A percentile compares a stretch with the other conserved stretches of the same genome.
These are phyloP conservation scores for Melanostoma scalare DNA, from an alignment of 2,888 invertebrate genomes.

Conservation along the genomic window DNA sequence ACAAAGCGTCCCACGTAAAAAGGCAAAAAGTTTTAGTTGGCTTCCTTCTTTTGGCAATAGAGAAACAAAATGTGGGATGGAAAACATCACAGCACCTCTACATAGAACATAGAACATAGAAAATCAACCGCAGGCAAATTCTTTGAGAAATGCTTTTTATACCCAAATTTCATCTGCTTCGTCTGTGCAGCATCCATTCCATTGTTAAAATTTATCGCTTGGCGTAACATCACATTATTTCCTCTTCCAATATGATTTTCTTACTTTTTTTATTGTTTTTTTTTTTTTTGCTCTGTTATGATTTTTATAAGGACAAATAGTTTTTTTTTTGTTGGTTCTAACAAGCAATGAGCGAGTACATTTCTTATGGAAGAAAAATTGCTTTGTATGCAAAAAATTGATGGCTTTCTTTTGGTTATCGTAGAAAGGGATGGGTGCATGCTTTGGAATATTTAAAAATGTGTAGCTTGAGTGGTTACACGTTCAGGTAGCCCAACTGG, in stretches of 20 bases:
- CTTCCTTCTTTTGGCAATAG: conserved; percentile 51
- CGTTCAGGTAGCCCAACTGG: background rate
- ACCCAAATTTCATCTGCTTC: conserved; percentile 45
- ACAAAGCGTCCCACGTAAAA: conserved; percentile 22
- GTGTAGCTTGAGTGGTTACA: background rate
- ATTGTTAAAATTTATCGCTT: conserved; percentile 72
- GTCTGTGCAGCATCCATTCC: conserved; percentile 60
- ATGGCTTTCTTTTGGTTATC: background rate
- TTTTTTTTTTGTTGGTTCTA: conserved; percentile 37
- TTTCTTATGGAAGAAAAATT: conserved; percentile 18
- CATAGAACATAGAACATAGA: too few species aligned
- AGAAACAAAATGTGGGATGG: conserved; percentile 22
- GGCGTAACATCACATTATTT: conserved; percentile 70
- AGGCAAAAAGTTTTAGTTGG: conserved; percentile 56
- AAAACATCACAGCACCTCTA: background rate
- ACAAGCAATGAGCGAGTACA: conserved; percentile 39
- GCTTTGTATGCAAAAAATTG: background rate
- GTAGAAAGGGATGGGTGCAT: background rate
- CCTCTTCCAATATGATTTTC: conserved; percentile 63
- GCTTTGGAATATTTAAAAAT: too few species aligned
- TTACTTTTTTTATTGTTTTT: conserved; percentile 25
- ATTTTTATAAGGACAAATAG: conserved; percentile 26
- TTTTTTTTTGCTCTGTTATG: conserved; percentile 32
- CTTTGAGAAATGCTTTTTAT: background rate
- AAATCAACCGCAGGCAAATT: background rate